These are phyloP conservation scores for Drosophila conformis DNA, from an alignment of 2,888 invertebrate species.

Conservation along the genomic window DNA sequence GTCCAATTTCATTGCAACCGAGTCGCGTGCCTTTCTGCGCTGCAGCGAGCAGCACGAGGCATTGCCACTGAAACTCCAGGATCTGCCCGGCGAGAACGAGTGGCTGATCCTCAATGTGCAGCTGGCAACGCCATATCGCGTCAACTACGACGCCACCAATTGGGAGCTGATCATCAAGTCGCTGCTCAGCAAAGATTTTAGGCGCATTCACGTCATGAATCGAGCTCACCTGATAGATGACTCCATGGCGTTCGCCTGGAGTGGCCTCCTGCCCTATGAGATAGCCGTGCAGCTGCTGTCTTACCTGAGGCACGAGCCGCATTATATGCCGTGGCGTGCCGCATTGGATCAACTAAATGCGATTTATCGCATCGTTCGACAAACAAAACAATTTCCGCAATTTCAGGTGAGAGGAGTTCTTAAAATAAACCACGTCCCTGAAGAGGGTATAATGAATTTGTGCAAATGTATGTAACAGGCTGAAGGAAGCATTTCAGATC, in stretches of 20 bases:
- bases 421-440: neutral
- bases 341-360: constrained; percentile 87
- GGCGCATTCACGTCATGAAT: constrained; percentile 88
- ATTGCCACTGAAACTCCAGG: constrained; percentile 38
- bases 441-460: neutral
- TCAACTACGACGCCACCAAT: constrained; percentile 91
- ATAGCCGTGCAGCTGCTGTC: constrained; percentile 86
- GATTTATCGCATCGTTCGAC: constrained; percentile 87
- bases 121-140: constrained; percentile 89
- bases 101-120: constrained; percentile 91
- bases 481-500: neutral
- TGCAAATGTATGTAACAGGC: neutral
- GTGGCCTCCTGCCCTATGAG: constrained; percentile 88
- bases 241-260: constrained; percentile 88
- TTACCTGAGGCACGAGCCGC: constrained; percentile 85
- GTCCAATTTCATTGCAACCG: constrained; percentile 85
- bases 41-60: constrained; percentile 70
- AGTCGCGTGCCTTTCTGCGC: constrained; percentile 86
- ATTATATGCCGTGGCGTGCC: constrained; percentile 85
- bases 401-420: constrained; percentile 86
- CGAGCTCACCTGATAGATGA: constrained; percentile 94
- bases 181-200: constrained; percentile 86
- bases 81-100: constrained; percentile 85
- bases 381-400: constrained; percentile 87
- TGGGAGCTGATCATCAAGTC: constrained; percentile 88